Evolutionary conservation across 2,888 invertebrate species (phyloP).

Genomic region (Anoncus sp.): DNA sequence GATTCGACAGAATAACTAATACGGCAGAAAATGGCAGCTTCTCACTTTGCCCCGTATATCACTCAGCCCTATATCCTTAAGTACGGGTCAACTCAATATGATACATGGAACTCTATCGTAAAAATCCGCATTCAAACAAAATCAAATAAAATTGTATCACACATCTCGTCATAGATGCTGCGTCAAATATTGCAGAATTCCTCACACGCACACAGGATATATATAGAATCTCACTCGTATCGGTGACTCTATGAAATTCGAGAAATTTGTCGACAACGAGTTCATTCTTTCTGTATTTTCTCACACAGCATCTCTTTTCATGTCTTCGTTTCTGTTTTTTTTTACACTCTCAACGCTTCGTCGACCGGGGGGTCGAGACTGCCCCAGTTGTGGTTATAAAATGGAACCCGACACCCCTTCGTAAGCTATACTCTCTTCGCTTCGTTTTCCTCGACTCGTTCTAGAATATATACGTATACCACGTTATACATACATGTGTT

Average conservation of each 20-base stretch:
- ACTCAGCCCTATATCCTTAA: no score
- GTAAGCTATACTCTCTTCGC: conserved; percentile 23
- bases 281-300: conserved; percentile 45
- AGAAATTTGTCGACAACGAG: conserved; percentile 22
- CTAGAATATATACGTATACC: conserved; percentile 6
- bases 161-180: background rate
- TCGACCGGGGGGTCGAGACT: conserved; percentile 30
- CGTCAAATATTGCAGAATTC: no score
- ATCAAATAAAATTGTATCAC: background rate
- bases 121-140: no score
- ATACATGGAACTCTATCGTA: no score
- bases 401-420: conserved; percentile 30
- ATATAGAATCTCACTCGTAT: no score
- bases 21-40: no score
- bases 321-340: conserved; percentile 24
- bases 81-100: no score
- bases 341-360: conserved; percentile 42
- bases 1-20: no score
- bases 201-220: background rate
- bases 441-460: conserved; percentile 23
- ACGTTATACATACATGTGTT: background rate
- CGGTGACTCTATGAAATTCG: conserved; percentile 7
- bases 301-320: conserved; percentile 25
- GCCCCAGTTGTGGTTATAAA: conserved; percentile 59
- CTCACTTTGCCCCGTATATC: no score